Conservation (phyloP, 2,113 vertebrate genomes). For the Atherinomorus stipes region DNA sequence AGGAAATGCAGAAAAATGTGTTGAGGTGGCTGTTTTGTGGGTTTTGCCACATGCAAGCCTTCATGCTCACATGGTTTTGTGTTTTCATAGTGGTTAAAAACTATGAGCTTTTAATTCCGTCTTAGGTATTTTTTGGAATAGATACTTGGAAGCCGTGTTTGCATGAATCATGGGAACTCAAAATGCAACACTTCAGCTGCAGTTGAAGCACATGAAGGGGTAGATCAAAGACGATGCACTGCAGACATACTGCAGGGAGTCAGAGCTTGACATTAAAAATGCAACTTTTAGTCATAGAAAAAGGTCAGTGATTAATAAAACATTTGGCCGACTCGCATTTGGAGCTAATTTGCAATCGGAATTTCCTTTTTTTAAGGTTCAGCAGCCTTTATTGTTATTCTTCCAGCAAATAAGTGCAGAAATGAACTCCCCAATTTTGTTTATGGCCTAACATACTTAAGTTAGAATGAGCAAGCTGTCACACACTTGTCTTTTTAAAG, state of each 20-base stretch:
- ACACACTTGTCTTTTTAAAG: neutral
- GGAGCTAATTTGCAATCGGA: constrained; percentile 12
- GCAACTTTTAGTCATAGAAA: constrained; percentile 19
- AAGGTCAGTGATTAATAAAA: constrained; percentile 65
- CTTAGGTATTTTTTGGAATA: neutral
- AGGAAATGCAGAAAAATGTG: constrained; percentile 61
- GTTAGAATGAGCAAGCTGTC: constrained; percentile 11
- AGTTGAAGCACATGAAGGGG: neutral
- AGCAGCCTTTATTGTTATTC: constrained; percentile 13
- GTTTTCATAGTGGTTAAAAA: neutral
- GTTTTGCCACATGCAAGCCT: constrained; percentile 10
- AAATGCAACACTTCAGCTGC: neutral
- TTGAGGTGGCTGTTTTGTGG: constrained; percentile 31
- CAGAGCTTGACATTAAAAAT: constrained; percentile 51
- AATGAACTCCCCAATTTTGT: neutral
- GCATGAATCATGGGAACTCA: neutral
- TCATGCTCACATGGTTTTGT: neutral
- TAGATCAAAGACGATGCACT: neutral
- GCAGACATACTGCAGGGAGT: constrained; percentile 16
- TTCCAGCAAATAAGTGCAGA: neutral
- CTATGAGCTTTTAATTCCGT: neutral
- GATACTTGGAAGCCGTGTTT: neutral
- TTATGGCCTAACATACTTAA: constrained; percentile 18
- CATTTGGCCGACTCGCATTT: constrained; percentile 13
- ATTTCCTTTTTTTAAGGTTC: neutral